Base-by-base conservation (phyloP, 2,113 vertebrate species). In the Agapornis roseicollis region DNA sequence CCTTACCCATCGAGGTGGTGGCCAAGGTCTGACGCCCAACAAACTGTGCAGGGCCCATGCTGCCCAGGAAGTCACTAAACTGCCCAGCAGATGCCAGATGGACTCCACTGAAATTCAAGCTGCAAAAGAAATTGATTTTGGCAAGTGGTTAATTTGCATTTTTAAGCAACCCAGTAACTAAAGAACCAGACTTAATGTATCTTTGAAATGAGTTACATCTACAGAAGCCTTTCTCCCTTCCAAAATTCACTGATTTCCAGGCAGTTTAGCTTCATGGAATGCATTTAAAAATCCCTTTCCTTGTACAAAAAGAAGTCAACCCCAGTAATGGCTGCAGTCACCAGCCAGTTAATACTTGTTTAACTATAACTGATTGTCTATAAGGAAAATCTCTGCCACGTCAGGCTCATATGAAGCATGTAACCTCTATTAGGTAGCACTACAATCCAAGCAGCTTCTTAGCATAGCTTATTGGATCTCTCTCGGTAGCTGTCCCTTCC, bases 41-140 rank as follows among this genome's bases (percentile, higher is more conserved):
- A 82, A 99, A 99, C 95, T 99, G 99, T 18, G 99, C 99, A 3
- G 99, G 99, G 33, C 99, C 99, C 99, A 99, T 99, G 91, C 99
- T 99, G 27, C 99, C 99, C 93, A 99, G 97, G 97, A 99, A 99
- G 96, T 99, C 99, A 86, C 99, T 99, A 81, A 99, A 99, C 97
- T 99, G 99, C 39, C 99, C 98, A 28, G 99, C 98, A 3, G 99
- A 99, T 6, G 99, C 99, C 97, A 99, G 96, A 96, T 99, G 99
- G 97, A 99, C 98, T 69, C 99, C 99, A 56, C 99, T 99, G 97
- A 99, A 99, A 98, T 99, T 99, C 85, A 99, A 98, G 97, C 99
- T 99, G 97, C 25, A 97, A 95, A 90, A 95, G 28, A 93, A 93
- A 96, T 77, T 61, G 42, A 73, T 93, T 94, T 92, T 72, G 49